These are phyloP conservation scores for Mactra quadrangularis DNA, from an alignment of 1,140 invertebrate genomes.

Conservation along the genomic window DNA sequence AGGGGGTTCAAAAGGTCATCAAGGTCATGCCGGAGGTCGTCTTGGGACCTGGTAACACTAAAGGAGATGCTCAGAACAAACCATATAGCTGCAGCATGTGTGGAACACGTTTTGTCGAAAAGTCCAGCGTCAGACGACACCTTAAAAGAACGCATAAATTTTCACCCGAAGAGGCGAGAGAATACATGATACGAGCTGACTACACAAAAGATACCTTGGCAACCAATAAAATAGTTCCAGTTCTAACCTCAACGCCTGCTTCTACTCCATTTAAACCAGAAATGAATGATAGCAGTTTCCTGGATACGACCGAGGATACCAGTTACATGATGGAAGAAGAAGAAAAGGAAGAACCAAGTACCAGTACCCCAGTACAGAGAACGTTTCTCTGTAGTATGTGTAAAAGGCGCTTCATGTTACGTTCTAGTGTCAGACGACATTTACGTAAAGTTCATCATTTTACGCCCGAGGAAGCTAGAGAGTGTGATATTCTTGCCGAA, in stretches of 20 bases:
- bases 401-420: slow-evolving; percentile 43
- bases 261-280: slow-evolving; percentile 8
- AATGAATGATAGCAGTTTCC: not conserved
- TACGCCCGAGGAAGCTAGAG: slow-evolving; percentile 32
- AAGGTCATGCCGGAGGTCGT: slow-evolving; percentile 48
- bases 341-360: slow-evolving; percentile 31
- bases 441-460: slow-evolving; percentile 42
- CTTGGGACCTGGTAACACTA: not conserved
- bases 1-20: slow-evolving; percentile 56
- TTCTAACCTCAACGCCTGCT: not conserved
- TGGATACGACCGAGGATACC: slow-evolving; percentile 5
- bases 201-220: slow-evolving; percentile 43
- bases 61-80: slow-evolving; percentile 16
- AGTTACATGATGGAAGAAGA: slow-evolving; percentile 41
- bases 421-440: slow-evolving; percentile 45
- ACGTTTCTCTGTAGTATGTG: slow-evolving; percentile 41
- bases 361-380: slow-evolving; percentile 12
- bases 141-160: slow-evolving; percentile 55
- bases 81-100: slow-evolving; percentile 55
- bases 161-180: slow-evolving; percentile 45
- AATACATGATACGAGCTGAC: slow-evolving; percentile 51
- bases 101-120: slow-evolving; percentile 49
- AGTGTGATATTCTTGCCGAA: slow-evolving; percentile 47
- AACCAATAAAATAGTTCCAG: slow-evolving; percentile 25
- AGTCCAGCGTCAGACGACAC: slow-evolving; percentile 50